Percentiles rank a stretch among this genome's conserved stretches.
Evolutionary conservation across 1,140 invertebrate genomes (phyloP).

Genomic region (Drosophila rhopaloa): DNA sequence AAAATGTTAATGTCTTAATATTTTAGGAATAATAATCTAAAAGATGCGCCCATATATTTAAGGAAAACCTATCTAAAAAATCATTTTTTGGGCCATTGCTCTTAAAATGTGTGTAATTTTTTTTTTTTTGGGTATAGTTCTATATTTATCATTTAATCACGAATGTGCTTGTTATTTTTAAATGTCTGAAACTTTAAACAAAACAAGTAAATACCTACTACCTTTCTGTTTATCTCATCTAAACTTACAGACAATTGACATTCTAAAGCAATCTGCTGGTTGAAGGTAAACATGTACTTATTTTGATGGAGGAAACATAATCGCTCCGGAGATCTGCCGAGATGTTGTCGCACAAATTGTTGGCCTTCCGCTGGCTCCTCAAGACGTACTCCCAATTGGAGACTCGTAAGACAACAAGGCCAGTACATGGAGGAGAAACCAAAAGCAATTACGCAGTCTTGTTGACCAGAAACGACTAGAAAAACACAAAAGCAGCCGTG

Average conservation of each 20-base stretch:
- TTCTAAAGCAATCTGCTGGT: conserved; percentile 1
- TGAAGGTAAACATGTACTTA: conserved; percentile 26
- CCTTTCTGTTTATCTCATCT: not conserved
- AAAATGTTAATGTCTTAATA: not conserved
- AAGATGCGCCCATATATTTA: no score
- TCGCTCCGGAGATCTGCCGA: conserved; percentile 21
- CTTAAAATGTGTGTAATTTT: no score
- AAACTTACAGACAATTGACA: conserved; percentile 9
- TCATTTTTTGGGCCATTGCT: no score
- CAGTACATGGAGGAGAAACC: conserved; percentile 44
- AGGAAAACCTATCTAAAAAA: no score
- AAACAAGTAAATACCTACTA: not conserved
- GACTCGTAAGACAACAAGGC: conserved; percentile 55
- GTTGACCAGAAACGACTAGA: conserved; percentile 57
- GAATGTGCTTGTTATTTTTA: no score
- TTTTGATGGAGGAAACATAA: conserved; percentile 39
- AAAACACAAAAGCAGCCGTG: conserved; percentile 43
- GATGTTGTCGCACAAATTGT: conserved; percentile 37
- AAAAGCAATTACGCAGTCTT: conserved; percentile 73
- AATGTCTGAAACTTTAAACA: not conserved
- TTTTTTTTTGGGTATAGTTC: no score
- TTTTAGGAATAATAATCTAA: no score
- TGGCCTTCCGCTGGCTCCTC: conserved; percentile 15
- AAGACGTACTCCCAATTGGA: conserved; percentile 28
- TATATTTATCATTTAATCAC: no score